phyloP scores from a whole-genome alignment of 2,797 vertebrate species.

The Acanthurus leucopareius region DNA sequence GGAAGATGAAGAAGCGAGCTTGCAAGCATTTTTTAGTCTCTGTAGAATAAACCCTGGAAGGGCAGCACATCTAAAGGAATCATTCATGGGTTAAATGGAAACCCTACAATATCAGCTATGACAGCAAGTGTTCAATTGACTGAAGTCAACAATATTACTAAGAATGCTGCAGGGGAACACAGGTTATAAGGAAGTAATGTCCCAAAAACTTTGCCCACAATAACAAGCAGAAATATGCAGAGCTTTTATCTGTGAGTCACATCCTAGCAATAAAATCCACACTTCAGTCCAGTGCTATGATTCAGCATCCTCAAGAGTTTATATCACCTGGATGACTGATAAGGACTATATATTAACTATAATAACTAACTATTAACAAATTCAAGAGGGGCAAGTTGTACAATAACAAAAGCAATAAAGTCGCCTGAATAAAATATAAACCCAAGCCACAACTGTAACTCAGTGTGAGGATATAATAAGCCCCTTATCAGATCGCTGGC shows the following conservation, averaged over 20 bases:
- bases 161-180: background rate
- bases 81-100: background rate
- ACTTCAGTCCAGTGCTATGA: background rate
- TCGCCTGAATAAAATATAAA: background rate
- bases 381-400: background rate
- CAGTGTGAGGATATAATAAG: background rate
- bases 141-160: background rate
- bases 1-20: background rate
- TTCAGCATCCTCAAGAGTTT: background rate
- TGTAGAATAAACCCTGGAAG: background rate
- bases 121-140: background rate
- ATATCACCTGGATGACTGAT: background rate
- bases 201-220: conserved; percentile 14
- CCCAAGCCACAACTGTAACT: background rate
- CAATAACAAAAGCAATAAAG: background rate
- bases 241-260: background rate
- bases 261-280: conserved; percentile 21
- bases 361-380: background rate
- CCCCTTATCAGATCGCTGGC: background rate
- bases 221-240: background rate
- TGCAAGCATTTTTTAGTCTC: background rate
- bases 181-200: conserved; percentile 25
- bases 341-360: background rate
- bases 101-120: background rate
- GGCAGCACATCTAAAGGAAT: too few species aligned